Conservation (phyloP, 2,888 invertebrate genomes). For the Temnothorax unifasciatus region DNA sequence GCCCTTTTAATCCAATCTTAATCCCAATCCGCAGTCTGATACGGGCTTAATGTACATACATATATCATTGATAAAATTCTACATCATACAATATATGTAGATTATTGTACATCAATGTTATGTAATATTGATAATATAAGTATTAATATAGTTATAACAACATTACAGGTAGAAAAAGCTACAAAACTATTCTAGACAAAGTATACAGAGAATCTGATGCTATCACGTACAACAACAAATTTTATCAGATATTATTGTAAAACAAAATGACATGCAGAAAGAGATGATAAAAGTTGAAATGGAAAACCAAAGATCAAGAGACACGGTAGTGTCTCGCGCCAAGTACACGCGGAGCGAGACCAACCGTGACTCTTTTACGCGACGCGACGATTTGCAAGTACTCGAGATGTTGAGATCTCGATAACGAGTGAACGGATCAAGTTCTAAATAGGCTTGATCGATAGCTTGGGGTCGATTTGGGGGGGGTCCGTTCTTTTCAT, state of each 20-base stretch:
- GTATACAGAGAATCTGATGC: slow-evolving; percentile 1
- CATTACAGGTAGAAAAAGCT: slow-evolving; percentile 43
- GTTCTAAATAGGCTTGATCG: too few relatives aligned
- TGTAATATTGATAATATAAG: slow-evolving; percentile 16
- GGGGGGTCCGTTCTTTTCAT: too few relatives aligned
- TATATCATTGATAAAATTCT: neutral
- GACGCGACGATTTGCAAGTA: too few relatives aligned
- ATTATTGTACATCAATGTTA: neutral
- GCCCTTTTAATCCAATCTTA: too few relatives aligned
- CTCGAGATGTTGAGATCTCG: too few relatives aligned
- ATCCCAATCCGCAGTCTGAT: too few relatives aligned
- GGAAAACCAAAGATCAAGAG: slow-evolving; percentile 31
- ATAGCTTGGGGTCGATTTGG: too few relatives aligned
- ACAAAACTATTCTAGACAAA: slow-evolving; percentile 34
- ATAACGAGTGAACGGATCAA: too few relatives aligned
- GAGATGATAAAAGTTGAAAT: slow-evolving; percentile 41
- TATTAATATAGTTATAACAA: slow-evolving; percentile 32
- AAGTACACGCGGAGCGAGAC: too few relatives aligned
- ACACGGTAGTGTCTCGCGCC: too few relatives aligned
- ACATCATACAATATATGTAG: neutral
- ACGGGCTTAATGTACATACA: too few relatives aligned
- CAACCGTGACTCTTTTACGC: too few relatives aligned
- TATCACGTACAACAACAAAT: slow-evolving; percentile 18
- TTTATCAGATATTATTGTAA: slow-evolving; percentile 30
- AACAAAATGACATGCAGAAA: slow-evolving; percentile 40